Conservation (phyloP, 2,888 invertebrate species). For the Ramazzottius varieornatus region DNA sequence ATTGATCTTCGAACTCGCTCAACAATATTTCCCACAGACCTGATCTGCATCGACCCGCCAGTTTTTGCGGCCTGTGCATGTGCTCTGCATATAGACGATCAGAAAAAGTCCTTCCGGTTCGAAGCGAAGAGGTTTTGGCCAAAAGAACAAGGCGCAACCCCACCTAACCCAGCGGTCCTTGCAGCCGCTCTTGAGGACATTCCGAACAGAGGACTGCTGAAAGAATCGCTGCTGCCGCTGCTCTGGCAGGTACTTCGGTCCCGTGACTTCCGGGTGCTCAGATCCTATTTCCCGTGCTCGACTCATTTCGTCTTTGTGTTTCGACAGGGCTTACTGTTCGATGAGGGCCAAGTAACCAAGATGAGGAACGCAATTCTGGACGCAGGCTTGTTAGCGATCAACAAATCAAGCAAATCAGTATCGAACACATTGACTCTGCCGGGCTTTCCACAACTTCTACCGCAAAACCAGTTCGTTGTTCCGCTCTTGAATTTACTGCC, state of each 20-base stretch:
- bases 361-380: background rate
- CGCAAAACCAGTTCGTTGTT: conserved; percentile 8
- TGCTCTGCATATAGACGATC: conserved; percentile 10
- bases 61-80: conserved; percentile 10
- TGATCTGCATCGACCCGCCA: conserved; percentile 11
- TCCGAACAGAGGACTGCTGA: conserved; percentile 10
- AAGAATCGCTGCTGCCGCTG: conserved; percentile 13
- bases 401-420: conserved; percentile 4
- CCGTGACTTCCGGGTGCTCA: conserved; percentile 8
- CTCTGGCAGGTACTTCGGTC: conserved; percentile 14
- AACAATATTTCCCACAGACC: background rate
- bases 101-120: conserved; percentile 11
- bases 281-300: background rate
- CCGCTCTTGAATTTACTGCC: conserved; percentile 10
- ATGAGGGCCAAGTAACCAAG: background rate
- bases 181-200: conserved; percentile 11
- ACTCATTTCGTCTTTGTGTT: background rate
- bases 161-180: conserved; percentile 11
- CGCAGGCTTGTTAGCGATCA: background rate
- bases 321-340: background rate
- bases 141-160: conserved; percentile 9
- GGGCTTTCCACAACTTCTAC: conserved; percentile 9
- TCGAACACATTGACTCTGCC: conserved; percentile 5
- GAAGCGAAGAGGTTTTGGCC: conserved; percentile 14
- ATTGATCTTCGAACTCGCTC: background rate